These are phyloP conservation scores for Penaeus indicus DNA, from an alignment of 1,140 invertebrate genomes.

Conservation along the genomic window DNA sequence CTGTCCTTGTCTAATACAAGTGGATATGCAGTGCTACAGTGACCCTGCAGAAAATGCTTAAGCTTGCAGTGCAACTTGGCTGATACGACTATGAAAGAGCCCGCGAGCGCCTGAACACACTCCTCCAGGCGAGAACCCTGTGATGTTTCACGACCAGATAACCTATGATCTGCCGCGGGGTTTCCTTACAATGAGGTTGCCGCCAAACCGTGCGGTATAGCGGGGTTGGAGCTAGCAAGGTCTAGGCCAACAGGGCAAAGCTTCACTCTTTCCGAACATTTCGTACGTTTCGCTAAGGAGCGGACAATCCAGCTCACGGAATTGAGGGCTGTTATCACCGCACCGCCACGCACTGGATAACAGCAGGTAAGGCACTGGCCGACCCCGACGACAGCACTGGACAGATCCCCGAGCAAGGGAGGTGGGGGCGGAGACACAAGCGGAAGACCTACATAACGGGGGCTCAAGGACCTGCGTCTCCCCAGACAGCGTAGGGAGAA, in stretches of 20 bases:
- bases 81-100: background rate
- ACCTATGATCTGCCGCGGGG: conserved; percentile 34
- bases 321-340: no score
- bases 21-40: conserved; percentile 38
- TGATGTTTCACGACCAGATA: conserved; percentile 17
- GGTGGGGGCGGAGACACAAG: conserved; percentile 35
- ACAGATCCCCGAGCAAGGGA: conserved; percentile 29
- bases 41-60: conserved; percentile 10
- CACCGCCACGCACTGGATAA: conserved; percentile 5
- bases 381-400: conserved; percentile 23
- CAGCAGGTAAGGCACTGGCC: background rate
- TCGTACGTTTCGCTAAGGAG: conserved; percentile 49
- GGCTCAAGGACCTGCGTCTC: conserved; percentile 51
- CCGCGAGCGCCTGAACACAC: background rate
- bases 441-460: conserved; percentile 62
- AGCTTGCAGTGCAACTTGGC: background rate
- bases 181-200: conserved; percentile 53
- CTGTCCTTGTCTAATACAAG: conserved; percentile 53
- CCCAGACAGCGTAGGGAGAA: conserved; percentile 58
- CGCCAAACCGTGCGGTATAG: conserved; percentile 46
- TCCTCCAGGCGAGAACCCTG: background rate
- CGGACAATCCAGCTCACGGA: conserved; percentile 21
- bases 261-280: conserved; percentile 41
- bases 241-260: conserved; percentile 59
- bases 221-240: conserved; percentile 59